phyloP scores from a whole-genome alignment of 2,113 vertebrate genomes.

The Miniopterus natalensis region DNA sequence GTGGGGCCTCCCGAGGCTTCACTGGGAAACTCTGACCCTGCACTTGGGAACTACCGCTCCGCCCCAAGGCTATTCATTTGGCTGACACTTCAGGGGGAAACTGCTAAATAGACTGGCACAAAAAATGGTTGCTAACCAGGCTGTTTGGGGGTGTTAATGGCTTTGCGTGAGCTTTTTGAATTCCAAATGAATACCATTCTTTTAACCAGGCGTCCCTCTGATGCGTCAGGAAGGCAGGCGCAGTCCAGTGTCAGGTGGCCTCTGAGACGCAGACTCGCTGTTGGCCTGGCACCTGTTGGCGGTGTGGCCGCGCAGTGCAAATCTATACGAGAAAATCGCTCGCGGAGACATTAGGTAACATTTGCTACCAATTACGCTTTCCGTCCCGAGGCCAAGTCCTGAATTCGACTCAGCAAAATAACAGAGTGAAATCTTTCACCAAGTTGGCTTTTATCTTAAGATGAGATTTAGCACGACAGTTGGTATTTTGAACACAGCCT shows the following conservation, averaged over 20 bases:
- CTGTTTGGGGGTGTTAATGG: background rate
- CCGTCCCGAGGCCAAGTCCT: conserved; percentile 68
- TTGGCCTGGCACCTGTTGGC: background rate
- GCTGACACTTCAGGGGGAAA: background rate
- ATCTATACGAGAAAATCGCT: background rate
- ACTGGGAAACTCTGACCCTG: background rate
- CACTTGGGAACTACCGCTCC: background rate
- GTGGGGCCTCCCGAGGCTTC: background rate
- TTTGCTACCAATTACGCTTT: conserved; percentile 56
- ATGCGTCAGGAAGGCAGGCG: background rate
- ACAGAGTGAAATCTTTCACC: conserved; percentile 51
- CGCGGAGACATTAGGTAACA: conserved; percentile 67
- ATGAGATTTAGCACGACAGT: conserved; percentile 37
- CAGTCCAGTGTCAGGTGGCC: background rate
- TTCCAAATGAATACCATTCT: background rate
- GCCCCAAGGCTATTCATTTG: background rate
- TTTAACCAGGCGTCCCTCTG: background rate
- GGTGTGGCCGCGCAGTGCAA: background rate
- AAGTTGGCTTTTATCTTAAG: conserved; percentile 60
- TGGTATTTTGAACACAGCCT: conserved; percentile 49
- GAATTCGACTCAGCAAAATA: conserved; percentile 63
- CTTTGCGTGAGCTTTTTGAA: background rate
- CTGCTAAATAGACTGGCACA: background rate
- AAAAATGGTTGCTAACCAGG: background rate
- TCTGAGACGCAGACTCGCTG: background rate